These are phyloP conservation scores for Dascillus cervinus DNA, from an alignment of 2,888 invertebrate species.

Conservation along the genomic window DNA sequence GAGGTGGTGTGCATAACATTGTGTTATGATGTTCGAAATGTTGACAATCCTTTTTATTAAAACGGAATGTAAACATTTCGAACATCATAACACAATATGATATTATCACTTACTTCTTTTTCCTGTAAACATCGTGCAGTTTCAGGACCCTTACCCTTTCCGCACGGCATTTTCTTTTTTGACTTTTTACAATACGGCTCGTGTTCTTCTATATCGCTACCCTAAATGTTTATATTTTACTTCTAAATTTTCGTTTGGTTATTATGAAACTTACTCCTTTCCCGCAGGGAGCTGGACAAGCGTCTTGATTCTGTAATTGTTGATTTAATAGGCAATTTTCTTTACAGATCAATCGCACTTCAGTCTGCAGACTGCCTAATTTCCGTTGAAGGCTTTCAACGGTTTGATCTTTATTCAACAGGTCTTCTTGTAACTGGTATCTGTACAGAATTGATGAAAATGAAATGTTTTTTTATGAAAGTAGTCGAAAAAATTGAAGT, in stretches of 20 bases:
- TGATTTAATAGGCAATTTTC: constrained; percentile 53
- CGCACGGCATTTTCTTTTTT: constrained; percentile 29
- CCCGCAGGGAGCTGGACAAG: constrained; percentile 6
- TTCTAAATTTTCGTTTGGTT: no score
- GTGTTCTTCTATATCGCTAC: no score
- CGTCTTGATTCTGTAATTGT: constrained; percentile 44
- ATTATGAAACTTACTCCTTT: constrained; percentile 14
- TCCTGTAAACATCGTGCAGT: constrained; percentile 41
- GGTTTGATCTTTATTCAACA: constrained; percentile 56
- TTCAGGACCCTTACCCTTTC: constrained; percentile 28
- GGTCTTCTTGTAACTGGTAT: constrained; percentile 56
- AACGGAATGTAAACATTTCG: constrained; percentile 44
- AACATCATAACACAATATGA: no score
- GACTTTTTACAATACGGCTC: constrained; percentile 4
- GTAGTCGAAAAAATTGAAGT: constrained; percentile 1
- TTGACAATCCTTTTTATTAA: constrained; percentile 45
- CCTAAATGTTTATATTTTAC: no score
- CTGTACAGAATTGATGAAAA: constrained; percentile 36
- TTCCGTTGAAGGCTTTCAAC: constrained; percentile 55
- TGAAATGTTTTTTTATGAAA: constrained; percentile 1
- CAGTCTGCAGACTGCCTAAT: constrained; percentile 53
- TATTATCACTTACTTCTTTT: constrained; percentile 51
- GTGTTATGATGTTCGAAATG: constrained; percentile 43
- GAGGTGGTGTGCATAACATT: constrained; percentile 24
- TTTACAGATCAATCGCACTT: constrained; percentile 54